Conservation (phyloP, 2,113 vertebrate genomes). For the Seriola aureovittata region DNA sequence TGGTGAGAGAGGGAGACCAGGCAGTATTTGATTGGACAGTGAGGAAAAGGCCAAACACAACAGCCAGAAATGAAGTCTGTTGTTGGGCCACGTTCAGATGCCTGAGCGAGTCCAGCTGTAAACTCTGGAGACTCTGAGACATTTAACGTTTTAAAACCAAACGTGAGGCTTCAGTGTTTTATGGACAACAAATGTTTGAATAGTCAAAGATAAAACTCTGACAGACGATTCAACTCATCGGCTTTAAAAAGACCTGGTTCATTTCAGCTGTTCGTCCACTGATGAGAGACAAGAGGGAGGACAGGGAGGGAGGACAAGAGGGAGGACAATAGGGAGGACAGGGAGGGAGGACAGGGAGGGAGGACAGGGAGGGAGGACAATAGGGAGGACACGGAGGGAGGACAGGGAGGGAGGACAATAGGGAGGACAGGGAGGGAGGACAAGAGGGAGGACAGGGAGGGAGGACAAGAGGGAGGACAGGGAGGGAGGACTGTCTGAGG, state of each 20-base stretch:
- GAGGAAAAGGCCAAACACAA: constrained; percentile 45
- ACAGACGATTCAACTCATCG: no score
- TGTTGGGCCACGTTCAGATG: constrained; percentile 16
- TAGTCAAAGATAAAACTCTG: neutral
- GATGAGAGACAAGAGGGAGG: neutral
- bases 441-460: no score
- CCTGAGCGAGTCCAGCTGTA: constrained; percentile 14
- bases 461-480: neutral
- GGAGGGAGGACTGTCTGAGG: neutral
- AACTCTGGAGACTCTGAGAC: neutral
- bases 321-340: no score
- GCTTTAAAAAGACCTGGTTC: no score
- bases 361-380: no score
- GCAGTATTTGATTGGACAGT: constrained; percentile 32
- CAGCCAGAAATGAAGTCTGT: neutral
- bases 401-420: no score
- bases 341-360: no score
- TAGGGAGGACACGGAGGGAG: no score
- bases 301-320: constrained; percentile 10
- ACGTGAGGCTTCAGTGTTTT: no score
- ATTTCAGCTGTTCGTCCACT: no score
- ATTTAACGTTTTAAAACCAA: neutral
- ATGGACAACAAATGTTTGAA: no score
- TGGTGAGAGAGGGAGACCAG: constrained; percentile 27
- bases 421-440: no score